Evolutionary conservation across 2,797 vertebrate species (phyloP), one percentile per base, ranked within the genome.

Genomic region (Gymnoscopelus microlampas): DNA sequence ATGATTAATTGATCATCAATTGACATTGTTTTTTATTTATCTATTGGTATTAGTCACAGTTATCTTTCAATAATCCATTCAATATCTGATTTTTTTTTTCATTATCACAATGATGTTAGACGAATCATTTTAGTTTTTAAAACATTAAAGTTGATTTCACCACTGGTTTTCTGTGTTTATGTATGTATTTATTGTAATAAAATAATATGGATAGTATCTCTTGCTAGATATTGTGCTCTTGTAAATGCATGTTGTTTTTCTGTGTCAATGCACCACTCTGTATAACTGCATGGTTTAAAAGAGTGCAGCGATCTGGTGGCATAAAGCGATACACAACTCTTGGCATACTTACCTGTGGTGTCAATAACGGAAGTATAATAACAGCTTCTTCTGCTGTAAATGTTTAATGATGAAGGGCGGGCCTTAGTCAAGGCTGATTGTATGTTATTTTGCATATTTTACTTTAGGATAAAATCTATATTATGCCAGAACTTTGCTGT

Each of bases 61-160:
- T 58, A 12, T 24, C 26, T 61, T 66, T 71, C 3, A 63, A 29
- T 58, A 13, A 56, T 51, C 59, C 4, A 70, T 6, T 57, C 13
- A 5, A 13, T 58, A 0, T 12, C 11, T 44, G 7, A 1, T 35
- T 49, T 48, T 65, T 57, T 24, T 12, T 11, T 29, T 4, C 1
- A 13, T 59, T 26, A 44, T 44, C 39, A 10, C 39, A 44, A 10
- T 10, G 8, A 10, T 44, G 39, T 44, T 44, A 9, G 39, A 44
- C 39, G 10, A 35, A 35, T 35, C 8, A 44, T 10, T 39, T 39
- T 39, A 39, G 35, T 39, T 39, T 39, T 9, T 9, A 35, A 29
- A 44, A 44, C 39, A 7, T 44, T 44, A 9, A 2, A 10, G 39
- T 44, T 44, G 39, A 44, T 44, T 44, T 44, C 39, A 44, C 39